These are phyloP conservation scores for Nannobrachium achirus DNA, from an alignment of 2,113 vertebrate genomes.

Conservation along the genomic window DNA sequence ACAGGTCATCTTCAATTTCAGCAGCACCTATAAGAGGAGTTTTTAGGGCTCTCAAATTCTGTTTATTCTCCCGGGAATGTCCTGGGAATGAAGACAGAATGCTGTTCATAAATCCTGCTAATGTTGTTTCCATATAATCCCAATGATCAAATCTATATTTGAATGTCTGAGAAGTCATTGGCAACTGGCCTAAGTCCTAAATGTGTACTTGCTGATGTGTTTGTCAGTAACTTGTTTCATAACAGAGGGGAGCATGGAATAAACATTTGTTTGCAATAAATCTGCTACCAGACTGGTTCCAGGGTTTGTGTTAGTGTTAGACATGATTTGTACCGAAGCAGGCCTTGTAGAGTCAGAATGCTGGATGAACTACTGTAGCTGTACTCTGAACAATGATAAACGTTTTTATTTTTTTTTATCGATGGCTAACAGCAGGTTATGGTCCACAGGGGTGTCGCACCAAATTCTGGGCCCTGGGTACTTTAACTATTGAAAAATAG, in stretches of 20 bases:
- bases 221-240: background rate
- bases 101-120: background rate
- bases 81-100: background rate
- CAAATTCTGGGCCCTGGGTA: no score
- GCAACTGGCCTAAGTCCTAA: background rate
- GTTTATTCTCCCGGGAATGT: background rate
- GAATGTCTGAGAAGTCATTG: background rate
- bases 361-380: no score
- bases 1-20: no score
- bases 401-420: no score
- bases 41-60: background rate
- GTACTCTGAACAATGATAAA: no score
- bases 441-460: no score
- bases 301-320: background rate
- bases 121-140: background rate
- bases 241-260: background rate
- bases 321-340: background rate
- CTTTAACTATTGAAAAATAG: no score
- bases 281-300: background rate
- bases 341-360: background rate
- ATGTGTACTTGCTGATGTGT: background rate
- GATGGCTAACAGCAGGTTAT: no score
- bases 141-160: background rate
- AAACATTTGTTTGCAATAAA: conserved; percentile 10
- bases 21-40: no score